A percentile compares a stretch with the other conserved stretches of the same genome.
Conservation (phyloP, 2,888 invertebrate genomes). For the Synergus gifuensis region DNA sequence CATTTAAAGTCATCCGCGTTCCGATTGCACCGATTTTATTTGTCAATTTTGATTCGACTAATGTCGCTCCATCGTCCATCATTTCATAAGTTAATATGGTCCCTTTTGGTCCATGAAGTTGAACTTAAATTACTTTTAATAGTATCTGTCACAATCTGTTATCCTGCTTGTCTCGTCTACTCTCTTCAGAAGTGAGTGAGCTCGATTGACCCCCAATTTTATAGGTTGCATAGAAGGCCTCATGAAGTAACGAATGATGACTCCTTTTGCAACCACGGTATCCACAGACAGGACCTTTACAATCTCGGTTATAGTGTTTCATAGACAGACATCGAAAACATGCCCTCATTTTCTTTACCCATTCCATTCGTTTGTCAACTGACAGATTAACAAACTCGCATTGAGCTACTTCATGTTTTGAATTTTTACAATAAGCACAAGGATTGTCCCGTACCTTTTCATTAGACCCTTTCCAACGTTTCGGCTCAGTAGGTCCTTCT, state of each 20-base stretch:
- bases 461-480: too few species aligned
- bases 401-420: too few species aligned
- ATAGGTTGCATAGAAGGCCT: too few species aligned
- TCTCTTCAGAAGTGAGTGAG: neutral
- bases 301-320: neutral
- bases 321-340: neutral
- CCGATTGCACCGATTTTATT: constrained; percentile 35
- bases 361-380: neutral
- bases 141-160: neutral
- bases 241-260: too few species aligned
- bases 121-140: neutral
- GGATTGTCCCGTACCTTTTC: too few species aligned
- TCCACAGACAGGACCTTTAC: neutral
- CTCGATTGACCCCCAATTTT: too few species aligned
- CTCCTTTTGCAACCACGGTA: too few species aligned
- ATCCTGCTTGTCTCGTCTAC: neutral
- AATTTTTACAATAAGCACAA: too few species aligned
- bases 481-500: too few species aligned
- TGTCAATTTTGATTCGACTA: neutral
- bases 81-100: constrained; percentile 15
- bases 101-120: constrained; percentile 1
- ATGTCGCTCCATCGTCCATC: constrained; percentile 45
- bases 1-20: neutral
- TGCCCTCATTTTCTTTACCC: neutral
- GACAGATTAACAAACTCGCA: neutral